Evolutionary conservation across 2,113 vertebrate genomes (phyloP), one percentile per base, ranked within the genome.

Genomic region (Ptychochromis oligacanthus): DNA sequence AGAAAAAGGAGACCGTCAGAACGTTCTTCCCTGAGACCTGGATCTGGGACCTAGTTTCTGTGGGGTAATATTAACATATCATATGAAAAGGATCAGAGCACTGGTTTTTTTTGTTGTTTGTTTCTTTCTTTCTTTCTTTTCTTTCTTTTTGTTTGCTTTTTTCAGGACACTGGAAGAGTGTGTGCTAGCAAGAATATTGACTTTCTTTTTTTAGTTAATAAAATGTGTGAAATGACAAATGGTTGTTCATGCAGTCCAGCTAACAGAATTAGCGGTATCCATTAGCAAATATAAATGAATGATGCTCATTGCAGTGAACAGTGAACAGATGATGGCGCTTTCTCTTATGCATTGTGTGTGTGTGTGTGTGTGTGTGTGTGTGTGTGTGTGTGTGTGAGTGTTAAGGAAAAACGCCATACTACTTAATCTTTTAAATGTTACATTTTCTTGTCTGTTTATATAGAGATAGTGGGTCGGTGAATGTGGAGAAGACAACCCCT

Each of bases 1-100:
- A 65, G 18, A 75, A 86, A 9, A 76, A 80, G 75, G 92, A 95
- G 83, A 96, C 92, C 1, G 12, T 97, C 75, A 93, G 96, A 74
- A 96, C 86, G 0, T 96, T 94, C 65, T 98, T 99, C 91, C 97
- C 97, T 3, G 97, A 98, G 86, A 97, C 97, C 0, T 98, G 97
- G 98, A 95, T 99, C 84, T 98, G 97, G 97, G 95, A 97, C 38
- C 82, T 97, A 9, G 91, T 97, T 77, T 2, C 90, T 58, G 94
- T 97, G 0, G 93, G 96, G 97, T 98, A 95, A 92, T 54, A 13
- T 75, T 62, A 52, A 28, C 26, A 75, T 17, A 15, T 54, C 3
- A 46, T 38, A 17, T 82, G 6, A 55, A 79, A 79, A 62, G 6
- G 6, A 20, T 60, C 13, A 43, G 15, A 24, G 2, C 14, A 55